Evolutionary conservation across 1,140 invertebrate genomes (phyloP), one percentile per base, ranked within the genome.

Genomic region (Lasioglossum baleicum): DNA sequence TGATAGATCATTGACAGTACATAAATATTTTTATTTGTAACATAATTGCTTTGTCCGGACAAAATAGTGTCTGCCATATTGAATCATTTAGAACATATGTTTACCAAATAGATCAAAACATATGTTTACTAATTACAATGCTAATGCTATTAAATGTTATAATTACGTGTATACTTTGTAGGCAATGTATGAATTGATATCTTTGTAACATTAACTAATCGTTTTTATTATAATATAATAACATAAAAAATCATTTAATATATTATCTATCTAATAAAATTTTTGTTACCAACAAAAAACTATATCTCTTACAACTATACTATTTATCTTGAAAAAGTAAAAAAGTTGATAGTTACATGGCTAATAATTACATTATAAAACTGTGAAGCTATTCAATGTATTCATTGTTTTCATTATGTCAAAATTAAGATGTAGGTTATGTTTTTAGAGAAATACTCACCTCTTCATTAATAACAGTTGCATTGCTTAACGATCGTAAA

Each of bases 391-490:
- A 7, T 17, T 15, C 15, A 63, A 61, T 66, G 10, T 61, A 61
- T 40, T 40, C 26, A 66, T 40, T 48, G 35, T 11, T 48, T 58
- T 51, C 20, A 17, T 2, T 53, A 40, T 66, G 42, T 65, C 53
- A 72, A 77, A 71, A 63, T 40, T n/a, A 84, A 81, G 48, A 69
- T 75, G 51, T 26, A 73, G 72, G 72, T 80, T 80, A 68, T 75
- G 40, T 67, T 22, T 7, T 48, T 75, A 68, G 83, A 76, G 0
- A 13, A 58, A 58, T 73, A 75, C 81, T 93, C 94, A 98, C 97
- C 94, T 99, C 98, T 95, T 99, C 98, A 95, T 99, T 99, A 86
- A 99, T 99, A 80, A 99, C 96, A 48, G 99, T 99, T 65, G 99
- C 99, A 95, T 99, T 99, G 93, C 98, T 99, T 75, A 99, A 94